phyloP scores from a whole-genome alignment of 2,797 vertebrate species.

The Masticophis lateralis region DNA sequence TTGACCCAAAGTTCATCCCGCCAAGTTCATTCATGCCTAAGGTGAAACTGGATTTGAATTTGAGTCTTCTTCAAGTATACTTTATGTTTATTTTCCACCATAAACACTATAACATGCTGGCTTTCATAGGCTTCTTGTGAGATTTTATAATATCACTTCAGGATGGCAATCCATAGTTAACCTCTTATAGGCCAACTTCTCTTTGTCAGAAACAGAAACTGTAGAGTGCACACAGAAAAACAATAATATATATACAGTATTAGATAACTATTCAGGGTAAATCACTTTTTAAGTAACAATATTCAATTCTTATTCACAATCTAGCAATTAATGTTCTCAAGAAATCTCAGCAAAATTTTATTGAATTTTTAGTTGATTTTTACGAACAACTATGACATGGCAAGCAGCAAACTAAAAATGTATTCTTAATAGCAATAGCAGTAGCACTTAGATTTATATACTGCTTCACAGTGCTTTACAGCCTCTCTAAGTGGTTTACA shows the following conservation, averaged over 20 bases:
- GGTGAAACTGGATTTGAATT: neutral
- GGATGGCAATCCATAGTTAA: neutral
- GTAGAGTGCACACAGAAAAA: neutral
- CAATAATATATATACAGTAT: neutral
- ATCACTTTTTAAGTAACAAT: neutral
- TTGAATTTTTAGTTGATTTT: conserved; percentile 7
- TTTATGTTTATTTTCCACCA: neutral
- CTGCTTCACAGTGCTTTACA: too few relatives aligned
- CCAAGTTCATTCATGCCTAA: neutral
- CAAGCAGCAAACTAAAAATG: neutral
- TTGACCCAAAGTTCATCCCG: neutral
- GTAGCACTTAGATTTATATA: too few relatives aligned
- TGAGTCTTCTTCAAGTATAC: neutral
- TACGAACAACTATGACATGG: conserved; percentile 3
- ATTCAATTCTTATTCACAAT: neutral
- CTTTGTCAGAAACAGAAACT: neutral
- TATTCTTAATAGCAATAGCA: neutral
- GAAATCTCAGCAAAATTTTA: neutral
- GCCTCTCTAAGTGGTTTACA: too few relatives aligned
- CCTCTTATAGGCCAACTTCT: neutral
- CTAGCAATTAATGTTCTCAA: neutral
- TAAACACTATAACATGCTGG: neutral
- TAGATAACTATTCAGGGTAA: neutral
- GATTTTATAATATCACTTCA: neutral
- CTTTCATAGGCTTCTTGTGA: neutral